Base-by-base conservation (phyloP, 2,113 vertebrate species). In the Eleginops maclovinus region DNA sequence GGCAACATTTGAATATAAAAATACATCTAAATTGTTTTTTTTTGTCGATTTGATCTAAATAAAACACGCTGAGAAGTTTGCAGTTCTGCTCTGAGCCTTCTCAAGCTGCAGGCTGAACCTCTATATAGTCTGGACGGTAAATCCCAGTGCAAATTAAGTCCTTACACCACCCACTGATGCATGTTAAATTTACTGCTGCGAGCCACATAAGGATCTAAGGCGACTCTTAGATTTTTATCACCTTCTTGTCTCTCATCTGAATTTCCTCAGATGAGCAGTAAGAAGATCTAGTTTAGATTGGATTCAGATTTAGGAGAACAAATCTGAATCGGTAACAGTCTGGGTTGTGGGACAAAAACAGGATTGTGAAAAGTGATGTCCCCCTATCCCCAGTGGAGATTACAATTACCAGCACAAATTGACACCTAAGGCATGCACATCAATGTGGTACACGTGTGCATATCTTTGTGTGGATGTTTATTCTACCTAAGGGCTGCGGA, bases 401-500 rank as follows among this genome's bases (percentile, higher is more conserved):
- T 36, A 73, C 36, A 47, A 4, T n/a, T 4, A 72, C n/a, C 19
- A 16, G 46, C 16, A 58, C 62, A 63, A 16, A 41, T 2, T 43
- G n/a, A 68, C 11, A 36, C 24, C 14, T 36, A 14, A 14, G 14
- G 17, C 4, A n/a, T 19, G 15, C 40, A 40, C 46, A 72, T 2
- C 2, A 24, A n/a, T 26, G 46, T 31, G 46, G 4, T 24, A 19
- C 50, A 19, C 50, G 2, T 21, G 28, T 51, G 15, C 16, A 28
- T n/a, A 9, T 24, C 9, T 56, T 0, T 19, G 53, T 80, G 70
- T 36, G 14, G 16, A 22, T 64, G 51, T 86, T 60, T 79, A 15
- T 51, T 80, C 19, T 50, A 54, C 55, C 79, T 64, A 28, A 44
- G 56, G 51, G 73, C 63, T 81, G 67, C 10, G 9, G 72, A 78